Conservation (phyloP, 2,888 invertebrate genomes). For the Apoda limacodes region DNA sequence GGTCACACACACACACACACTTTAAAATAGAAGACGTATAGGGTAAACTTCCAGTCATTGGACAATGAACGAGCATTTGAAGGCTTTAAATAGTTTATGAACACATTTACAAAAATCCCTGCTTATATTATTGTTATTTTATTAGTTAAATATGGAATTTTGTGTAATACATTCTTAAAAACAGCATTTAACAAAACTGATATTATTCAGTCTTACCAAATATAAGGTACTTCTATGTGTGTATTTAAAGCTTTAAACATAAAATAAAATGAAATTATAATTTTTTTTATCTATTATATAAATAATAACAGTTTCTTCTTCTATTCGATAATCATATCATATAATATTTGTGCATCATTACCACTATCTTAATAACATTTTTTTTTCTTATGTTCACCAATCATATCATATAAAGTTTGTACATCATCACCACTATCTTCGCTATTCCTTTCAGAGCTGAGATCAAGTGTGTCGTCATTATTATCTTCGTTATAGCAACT, state of each 20-base stretch:
- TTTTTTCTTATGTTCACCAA: too few species aligned
- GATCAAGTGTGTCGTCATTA: too few species aligned
- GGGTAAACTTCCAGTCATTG: background rate
- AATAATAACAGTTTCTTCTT: too few species aligned
- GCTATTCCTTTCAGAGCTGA: too few species aligned
- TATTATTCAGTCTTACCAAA: too few species aligned
- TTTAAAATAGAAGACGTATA: too few species aligned
- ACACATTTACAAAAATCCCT: background rate
- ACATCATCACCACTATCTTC: too few species aligned
- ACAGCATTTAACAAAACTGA: background rate
- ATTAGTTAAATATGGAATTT: background rate
- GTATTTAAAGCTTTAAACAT: background rate
- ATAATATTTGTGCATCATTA: too few species aligned
- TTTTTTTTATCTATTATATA: background rate
- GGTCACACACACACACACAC: too few species aligned
- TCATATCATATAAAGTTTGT: too few species aligned
- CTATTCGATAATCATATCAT: too few species aligned
- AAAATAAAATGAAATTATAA: background rate
- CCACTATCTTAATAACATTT: too few species aligned
- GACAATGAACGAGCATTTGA: background rate
- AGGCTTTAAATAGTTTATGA: background rate
- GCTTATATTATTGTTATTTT: background rate
- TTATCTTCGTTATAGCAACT: conserved; percentile 2
- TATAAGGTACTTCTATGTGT: background rate
- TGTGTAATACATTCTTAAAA: background rate